Evolutionary conservation across 2,113 vertebrate species (phyloP).

Genomic region (Hylia prasina): DNA sequence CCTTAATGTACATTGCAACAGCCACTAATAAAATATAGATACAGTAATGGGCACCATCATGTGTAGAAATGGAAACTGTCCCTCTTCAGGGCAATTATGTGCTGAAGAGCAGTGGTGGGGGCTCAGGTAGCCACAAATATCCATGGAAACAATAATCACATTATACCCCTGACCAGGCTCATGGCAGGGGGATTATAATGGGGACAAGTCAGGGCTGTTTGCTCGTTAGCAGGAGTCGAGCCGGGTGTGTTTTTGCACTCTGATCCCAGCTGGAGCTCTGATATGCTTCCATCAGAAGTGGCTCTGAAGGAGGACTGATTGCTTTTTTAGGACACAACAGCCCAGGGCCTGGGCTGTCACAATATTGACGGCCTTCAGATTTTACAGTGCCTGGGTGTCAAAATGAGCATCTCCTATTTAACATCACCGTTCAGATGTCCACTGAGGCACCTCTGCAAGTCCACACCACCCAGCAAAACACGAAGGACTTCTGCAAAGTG

Average conservation of each 20-base stretch:
- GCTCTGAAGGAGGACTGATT: background rate
- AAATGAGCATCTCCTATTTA: background rate
- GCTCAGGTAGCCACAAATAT: background rate
- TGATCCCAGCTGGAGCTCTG: background rate
- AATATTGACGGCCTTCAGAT: fast-evolving
- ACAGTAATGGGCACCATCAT: background rate
- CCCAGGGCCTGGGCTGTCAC: background rate
- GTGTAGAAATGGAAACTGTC: background rate
- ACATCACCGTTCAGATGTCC: background rate
- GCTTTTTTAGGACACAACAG: background rate
- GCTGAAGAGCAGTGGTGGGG: background rate
- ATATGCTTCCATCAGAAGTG: background rate
- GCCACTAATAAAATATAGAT: background rate
- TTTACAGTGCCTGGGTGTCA: background rate
- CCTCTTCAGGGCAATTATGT: background rate
- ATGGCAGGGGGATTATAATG: background rate
- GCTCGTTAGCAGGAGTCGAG: background rate
- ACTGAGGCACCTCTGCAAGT: background rate
- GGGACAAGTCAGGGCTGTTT: background rate
- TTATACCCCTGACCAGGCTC: background rate
- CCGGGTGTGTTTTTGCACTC: background rate
- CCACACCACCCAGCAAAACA: background rate
- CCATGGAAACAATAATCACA: background rate
- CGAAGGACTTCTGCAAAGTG: background rate
- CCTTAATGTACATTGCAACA: background rate